Percentiles rank a stretch among this genome's conserved stretches.
phyloP scores from a whole-genome alignment of 2,888 invertebrate genomes.

The Acrobasis repandana region DNA sequence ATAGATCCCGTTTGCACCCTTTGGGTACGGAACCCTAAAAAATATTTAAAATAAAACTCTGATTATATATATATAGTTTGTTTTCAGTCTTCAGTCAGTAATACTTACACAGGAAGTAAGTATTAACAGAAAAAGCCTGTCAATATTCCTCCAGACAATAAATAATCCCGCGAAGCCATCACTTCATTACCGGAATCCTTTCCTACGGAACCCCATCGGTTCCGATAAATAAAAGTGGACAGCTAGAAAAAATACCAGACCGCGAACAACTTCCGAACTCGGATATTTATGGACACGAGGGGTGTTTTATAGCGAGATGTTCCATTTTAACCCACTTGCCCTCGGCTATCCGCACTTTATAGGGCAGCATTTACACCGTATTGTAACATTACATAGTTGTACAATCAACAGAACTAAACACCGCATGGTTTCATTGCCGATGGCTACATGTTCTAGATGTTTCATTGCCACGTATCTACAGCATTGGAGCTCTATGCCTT shows the following conservation, averaged over 20 bases:
- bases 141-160: slow-evolving; percentile 10
- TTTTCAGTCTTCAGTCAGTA: too few relatives aligned
- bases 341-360: slow-evolving; percentile 74
- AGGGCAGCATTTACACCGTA: slow-evolving; percentile 48
- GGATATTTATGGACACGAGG: slow-evolving; percentile 81
- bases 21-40: too few relatives aligned
- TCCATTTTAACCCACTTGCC: slow-evolving; percentile 80
- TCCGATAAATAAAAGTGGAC: slow-evolving; percentile 74
- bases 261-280: slow-evolving; percentile 80
- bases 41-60: too few relatives aligned
- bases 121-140: neutral
- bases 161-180: slow-evolving; percentile 17
- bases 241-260: slow-evolving; percentile 62
- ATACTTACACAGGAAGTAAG: too few relatives aligned
- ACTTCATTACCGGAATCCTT: slow-evolving; percentile 19
- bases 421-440: neutral
- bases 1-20: too few relatives aligned
- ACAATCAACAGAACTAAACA: neutral
- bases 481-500: too few relatives aligned
- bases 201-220: slow-evolving; percentile 44
- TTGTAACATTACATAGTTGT: slow-evolving; percentile 30
- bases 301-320: slow-evolving; percentile 76
- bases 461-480: too few relatives aligned
- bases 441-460: neutral
- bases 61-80: too few relatives aligned